Evolutionary conservation across 1,140 invertebrate species (phyloP), one percentile per base, ranked within the genome.

Genomic region (Drosophila micromelanica): DNA sequence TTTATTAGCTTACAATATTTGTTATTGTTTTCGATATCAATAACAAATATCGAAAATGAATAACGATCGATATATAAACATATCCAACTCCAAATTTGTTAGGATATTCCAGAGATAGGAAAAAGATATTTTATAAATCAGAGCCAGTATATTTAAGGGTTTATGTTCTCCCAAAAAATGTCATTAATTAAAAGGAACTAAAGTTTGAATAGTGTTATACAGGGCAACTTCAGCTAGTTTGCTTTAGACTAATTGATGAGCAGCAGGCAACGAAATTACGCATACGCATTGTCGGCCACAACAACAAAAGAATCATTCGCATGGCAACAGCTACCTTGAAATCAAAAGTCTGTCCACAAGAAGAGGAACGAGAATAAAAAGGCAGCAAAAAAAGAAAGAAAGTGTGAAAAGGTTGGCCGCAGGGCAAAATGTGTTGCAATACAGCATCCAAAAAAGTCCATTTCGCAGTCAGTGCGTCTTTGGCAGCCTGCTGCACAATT

Each of bases 401-500:
- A 13, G 35, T 13, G 40, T 52, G 42, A 35, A 37, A 46, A 17
- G 55, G 63, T 23, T 78, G 54, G 80, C 49, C 49, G 30, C 30
- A 17, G 49, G 49, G 1, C 8, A 9, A 35, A 51, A 49, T 49
- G n/a, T 49, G 27, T 15, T 32, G 48, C 48, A 51, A 15, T 32
- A 23, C 12, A 17, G 8, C 49, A 67, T 65, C 72, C 72, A 20
- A 27, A 71, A 76, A 80, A 72, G 76, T 76, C 67, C 78, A 72
- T 80, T 80, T 80, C 67, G 65, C 73, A 80, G 73, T 71, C 68
- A 67, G 67, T 73, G 78, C 78, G 78, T 65, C 71, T 72, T 79
- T 76, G 75, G 65, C 49, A 78, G 74, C 46, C 37, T 86, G 70
- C 71, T 82, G 84, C 78, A 89, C 84, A 89, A 89, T 87, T 87